Conservation (phyloP, 2,888 invertebrate species). For the Drosophila dives region DNA sequence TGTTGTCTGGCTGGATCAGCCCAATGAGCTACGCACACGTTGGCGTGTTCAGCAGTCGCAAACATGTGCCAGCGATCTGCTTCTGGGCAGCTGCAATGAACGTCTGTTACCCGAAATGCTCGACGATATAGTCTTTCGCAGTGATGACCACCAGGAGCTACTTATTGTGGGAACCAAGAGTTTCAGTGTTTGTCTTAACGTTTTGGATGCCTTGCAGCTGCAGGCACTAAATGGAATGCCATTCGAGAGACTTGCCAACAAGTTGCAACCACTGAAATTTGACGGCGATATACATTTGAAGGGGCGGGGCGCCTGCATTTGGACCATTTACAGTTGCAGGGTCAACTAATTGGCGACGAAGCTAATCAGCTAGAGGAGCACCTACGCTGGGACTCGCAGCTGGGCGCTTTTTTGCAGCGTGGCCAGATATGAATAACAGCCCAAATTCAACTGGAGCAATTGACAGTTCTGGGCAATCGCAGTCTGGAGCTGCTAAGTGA, state of each 20-base stretch:
- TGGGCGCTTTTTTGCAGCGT: constrained; percentile 76
- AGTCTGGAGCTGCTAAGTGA: too few relatives aligned
- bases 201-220: constrained; percentile 78
- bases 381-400: constrained; percentile 66
- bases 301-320: constrained; percentile 77
- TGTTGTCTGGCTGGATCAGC: too few relatives aligned
- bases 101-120: too few relatives aligned
- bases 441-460: too few relatives aligned
- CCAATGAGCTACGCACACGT: too few relatives aligned
- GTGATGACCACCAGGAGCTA: constrained; percentile 63
- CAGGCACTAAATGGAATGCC: constrained; percentile 84
- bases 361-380: constrained; percentile 42
- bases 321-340: constrained; percentile 67
- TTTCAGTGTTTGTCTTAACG: constrained; percentile 72
- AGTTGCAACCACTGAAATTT: constrained; percentile 61
- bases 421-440: too few relatives aligned
- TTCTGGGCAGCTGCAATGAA: too few relatives aligned
- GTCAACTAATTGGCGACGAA: constrained; percentile 66
- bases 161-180: constrained; percentile 69
- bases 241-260: constrained; percentile 84
- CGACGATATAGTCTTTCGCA: constrained; percentile 84
- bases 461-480: too few relatives aligned
- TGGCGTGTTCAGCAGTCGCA: too few relatives aligned
- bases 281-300: constrained; percentile 69
- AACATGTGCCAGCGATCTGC: too few relatives aligned